Evolutionary conservation across 1,140 invertebrate species (phyloP).

Genomic region (Steinernema feltiae): DNA sequence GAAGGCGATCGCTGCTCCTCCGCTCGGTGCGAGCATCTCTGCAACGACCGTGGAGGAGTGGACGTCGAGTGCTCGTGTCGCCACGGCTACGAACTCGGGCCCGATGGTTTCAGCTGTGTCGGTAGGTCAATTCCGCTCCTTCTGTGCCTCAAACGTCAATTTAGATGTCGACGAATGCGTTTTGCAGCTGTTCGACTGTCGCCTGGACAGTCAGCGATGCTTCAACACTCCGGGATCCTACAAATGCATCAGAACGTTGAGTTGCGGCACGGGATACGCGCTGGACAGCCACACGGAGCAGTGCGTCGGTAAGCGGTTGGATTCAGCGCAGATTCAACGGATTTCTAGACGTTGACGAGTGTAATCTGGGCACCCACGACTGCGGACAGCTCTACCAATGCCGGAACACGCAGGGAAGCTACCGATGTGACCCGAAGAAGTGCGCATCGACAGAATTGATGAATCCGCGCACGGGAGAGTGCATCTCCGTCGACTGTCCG

Average conservation of each 20-base stretch:
- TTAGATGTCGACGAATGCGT: constrained; percentile 57
- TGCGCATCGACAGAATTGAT: constrained; percentile 60
- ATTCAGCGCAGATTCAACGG: constrained; percentile 17
- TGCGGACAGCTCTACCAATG: constrained; percentile 76
- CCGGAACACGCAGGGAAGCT: constrained; percentile 75
- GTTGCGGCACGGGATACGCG: constrained; percentile 92
- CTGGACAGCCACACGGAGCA: constrained; percentile 76
- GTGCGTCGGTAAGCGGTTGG: constrained; percentile 69
- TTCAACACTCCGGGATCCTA: constrained; percentile 56
- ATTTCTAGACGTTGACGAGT: constrained; percentile 81
- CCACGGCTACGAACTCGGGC: constrained; percentile 46
- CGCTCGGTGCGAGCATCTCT: constrained; percentile 49
- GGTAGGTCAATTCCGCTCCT: constrained; percentile 32
- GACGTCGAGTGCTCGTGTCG: constrained; percentile 50
- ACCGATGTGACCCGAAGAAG: constrained; percentile 67
- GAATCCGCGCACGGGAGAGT: constrained; percentile 53
- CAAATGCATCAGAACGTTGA: constrained; percentile 71
- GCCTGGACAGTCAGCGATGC: constrained; percentile 53
- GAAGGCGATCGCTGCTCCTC: constrained; percentile 33
- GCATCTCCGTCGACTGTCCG: constrained; percentile 59
- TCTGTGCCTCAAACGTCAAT: neutral
- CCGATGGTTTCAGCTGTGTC: constrained; percentile 50
- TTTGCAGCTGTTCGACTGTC: constrained; percentile 49
- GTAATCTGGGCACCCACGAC: constrained; percentile 71
- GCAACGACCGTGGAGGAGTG: constrained; percentile 45